phyloP scores from a whole-genome alignment of 35 echinoderm and acorn worm genomes.

The Apostichopus japonicus region DNA sequence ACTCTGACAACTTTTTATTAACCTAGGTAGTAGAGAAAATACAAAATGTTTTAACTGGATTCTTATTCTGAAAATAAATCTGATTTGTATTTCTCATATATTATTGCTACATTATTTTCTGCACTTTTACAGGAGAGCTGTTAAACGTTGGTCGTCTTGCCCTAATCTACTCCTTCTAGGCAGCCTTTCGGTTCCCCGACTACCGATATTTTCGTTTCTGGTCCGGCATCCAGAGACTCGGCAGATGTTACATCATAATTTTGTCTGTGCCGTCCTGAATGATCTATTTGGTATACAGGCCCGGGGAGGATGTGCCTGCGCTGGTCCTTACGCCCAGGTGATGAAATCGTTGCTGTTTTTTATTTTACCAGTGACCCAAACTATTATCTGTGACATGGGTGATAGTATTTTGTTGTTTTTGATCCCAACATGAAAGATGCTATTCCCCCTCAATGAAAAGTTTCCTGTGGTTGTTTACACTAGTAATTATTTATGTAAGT shows the following conservation, averaged over 20 bases:
- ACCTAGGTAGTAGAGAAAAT: too few relatives aligned
- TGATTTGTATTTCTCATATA: too few relatives aligned
- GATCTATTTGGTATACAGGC: slow-evolving; percentile 96
- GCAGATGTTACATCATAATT: slow-evolving; percentile 95
- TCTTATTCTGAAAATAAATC: too few relatives aligned
- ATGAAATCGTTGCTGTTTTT: background rate
- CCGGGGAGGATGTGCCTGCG: slow-evolving; percentile 94
- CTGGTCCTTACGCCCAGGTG: slow-evolving; percentile 99
- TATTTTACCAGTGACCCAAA: background rate
- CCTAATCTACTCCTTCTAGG: slow-evolving; percentile 86
- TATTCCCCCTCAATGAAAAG: too few relatives aligned
- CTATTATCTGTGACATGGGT: background rate
- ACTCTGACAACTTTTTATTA: too few relatives aligned
- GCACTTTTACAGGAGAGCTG: slow-evolving; percentile 62
- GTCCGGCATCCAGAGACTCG: slow-evolving; percentile 73
- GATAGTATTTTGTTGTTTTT: background rate
- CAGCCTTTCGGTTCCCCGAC: slow-evolving; percentile 59
- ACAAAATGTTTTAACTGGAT: too few relatives aligned
- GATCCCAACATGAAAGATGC: too few relatives aligned
- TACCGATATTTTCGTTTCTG: slow-evolving; percentile 95
- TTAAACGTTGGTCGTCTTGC: slow-evolving; percentile 49
- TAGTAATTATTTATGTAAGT: too few relatives aligned
- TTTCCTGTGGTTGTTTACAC: too few relatives aligned
- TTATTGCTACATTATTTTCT: background rate
- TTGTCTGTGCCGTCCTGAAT: slow-evolving; percentile 89